Evolutionary conservation across 2,888 invertebrate genomes (phyloP), one percentile per base, ranked within the genome.

Genomic region (Chalcosyrphus nemorum): DNA sequence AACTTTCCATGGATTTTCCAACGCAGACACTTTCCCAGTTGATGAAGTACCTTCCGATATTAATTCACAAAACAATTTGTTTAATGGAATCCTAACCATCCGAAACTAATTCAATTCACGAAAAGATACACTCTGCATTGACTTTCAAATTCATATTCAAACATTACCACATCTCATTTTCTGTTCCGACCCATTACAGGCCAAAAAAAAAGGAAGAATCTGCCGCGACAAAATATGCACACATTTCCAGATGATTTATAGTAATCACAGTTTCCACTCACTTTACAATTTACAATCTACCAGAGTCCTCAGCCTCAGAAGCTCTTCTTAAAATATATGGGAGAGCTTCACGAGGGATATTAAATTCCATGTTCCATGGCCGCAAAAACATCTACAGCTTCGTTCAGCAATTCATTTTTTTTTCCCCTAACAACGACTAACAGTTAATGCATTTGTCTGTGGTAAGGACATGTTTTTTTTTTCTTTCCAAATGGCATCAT

Each of bases 201-300:
- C 17, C 2, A 63, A 24, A 63, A 13, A 52, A 47, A 52, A 32
- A 52, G 15, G 15, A 52, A 35, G 2, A 41, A 19, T 29, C 56
- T 75, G 65, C n/a, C 77, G 71, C 54, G 66, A 77, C 81, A 59
- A 71, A 77, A 66, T 72, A 54, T 81, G 81, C 66, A 72, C 66
- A 72, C 65, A 35, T 74, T 84, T 68, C 78, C 41, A 82, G 41
- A 75, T 84, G 75, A 78, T 80, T 84, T 84, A 84, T 65, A 50
- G 63, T 84, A 84, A 84, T 84, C 65, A 84, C 74, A 68, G 63
- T 84, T 80, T 75, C 70, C 65, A 75, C 80, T 75, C 70, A 80
- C 74, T 78, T 82, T 61, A 68, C 82, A 77, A 61, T 66, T 65
- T 59, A 72, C 78, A 65, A 72, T 65, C 35, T 21, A 54, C 59